A percentile compares a stretch with the other conserved stretches of the same genome.
Evolutionary conservation across 2,113 vertebrate genomes (phyloP).

Genomic region (Channa argus): DNA sequence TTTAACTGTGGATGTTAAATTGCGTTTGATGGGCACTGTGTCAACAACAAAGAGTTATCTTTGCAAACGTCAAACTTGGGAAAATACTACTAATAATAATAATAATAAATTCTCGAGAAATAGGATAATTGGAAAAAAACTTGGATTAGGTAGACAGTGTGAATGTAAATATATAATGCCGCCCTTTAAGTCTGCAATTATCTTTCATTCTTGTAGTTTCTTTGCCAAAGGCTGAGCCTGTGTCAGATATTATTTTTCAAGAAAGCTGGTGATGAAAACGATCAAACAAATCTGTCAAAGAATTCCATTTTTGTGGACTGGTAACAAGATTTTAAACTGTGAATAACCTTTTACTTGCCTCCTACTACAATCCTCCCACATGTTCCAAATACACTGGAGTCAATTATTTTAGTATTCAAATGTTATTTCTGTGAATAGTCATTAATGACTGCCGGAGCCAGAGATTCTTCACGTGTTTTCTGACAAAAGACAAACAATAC

Average conservation of each 20-base stretch:
- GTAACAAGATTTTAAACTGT: conserved; percentile 54
- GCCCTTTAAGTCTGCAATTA: conserved; percentile 31
- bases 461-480: conserved; percentile 7
- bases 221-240: conserved; percentile 27
- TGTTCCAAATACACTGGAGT: conserved; percentile 32
- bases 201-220: conserved; percentile 54
- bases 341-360: conserved; percentile 46
- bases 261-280: conserved; percentile 41
- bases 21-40: conserved; percentile 14
- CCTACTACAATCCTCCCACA: conserved; percentile 50
- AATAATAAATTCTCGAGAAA: not conserved
- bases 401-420: conserved; percentile 48
- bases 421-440: conserved; percentile 44
- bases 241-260: conserved; percentile 41
- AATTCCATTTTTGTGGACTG: conserved; percentile 34
- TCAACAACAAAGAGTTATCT: conserved; percentile 20
- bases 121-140: too few species aligned
- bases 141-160: conserved; percentile 13
- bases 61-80: conserved; percentile 9
- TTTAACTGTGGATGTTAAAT: conserved; percentile 47
- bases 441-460: conserved; percentile 21
- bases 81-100: conserved; percentile 7
- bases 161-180: conserved; percentile 15
- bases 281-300: conserved; percentile 27
- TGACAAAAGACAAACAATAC: conserved; percentile 35